Evolutionary conservation across 2,797 vertebrate species (phyloP).

Genomic region (Cyclura pinguis): DNA sequence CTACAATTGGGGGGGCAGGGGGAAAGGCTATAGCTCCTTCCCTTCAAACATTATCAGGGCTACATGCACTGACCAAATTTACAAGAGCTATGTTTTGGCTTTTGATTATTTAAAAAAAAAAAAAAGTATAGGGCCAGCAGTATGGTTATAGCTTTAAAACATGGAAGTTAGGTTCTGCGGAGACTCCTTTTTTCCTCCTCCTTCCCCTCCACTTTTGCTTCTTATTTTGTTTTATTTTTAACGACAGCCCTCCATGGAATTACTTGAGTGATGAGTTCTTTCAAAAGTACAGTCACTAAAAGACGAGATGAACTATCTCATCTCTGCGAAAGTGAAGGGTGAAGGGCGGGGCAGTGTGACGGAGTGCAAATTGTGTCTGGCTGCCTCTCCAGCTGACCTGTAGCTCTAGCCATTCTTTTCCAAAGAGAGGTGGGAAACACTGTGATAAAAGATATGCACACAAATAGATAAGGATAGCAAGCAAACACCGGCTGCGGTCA

Average conservation of each 20-base stretch:
- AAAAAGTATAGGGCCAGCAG: constrained; percentile 22
- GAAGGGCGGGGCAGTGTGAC: constrained; percentile 65
- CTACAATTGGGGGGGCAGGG: not conserved
- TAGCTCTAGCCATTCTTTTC: not conserved
- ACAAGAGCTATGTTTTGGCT: constrained; percentile 26
- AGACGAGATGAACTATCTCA: constrained; percentile 31
- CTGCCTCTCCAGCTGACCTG: constrained; percentile 75
- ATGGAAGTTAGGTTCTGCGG: constrained; percentile 1
- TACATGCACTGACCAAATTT: not conserved
- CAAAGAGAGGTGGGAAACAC: constrained; percentile 25
- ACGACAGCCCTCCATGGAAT: not conserved
- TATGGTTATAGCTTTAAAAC: constrained; percentile 34
- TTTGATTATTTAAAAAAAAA: constrained; percentile 49
- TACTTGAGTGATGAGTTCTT: rapidly evolving
- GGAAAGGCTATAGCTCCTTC: not conserved
- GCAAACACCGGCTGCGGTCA: constrained; percentile 42
- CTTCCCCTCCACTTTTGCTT: not conserved
- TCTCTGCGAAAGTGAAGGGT: constrained; percentile 68
- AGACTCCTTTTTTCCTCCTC: not conserved
- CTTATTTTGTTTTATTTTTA: constrained; percentile 30
- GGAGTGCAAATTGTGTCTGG: constrained; percentile 58
- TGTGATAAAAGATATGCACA: constrained; percentile 72
- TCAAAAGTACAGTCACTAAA: not conserved
- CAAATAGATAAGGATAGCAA: constrained; percentile 74
- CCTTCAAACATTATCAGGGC: not conserved